Evolutionary conservation across 2,797 vertebrate genomes (phyloP).

Genomic region (Cirrhinus molitorella): DNA sequence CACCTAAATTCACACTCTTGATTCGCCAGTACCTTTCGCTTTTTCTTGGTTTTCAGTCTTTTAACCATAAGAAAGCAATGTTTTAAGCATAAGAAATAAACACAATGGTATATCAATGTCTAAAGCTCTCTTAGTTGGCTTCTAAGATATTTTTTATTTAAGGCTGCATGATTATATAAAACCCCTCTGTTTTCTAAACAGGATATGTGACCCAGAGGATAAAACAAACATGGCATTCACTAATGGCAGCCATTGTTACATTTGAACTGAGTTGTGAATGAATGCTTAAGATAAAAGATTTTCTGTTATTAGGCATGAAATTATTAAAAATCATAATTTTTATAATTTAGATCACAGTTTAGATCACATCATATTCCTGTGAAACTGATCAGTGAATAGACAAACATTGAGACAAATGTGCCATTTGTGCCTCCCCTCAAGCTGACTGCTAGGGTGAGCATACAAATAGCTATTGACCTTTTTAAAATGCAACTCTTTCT

Average conservation of each 20-base stretch:
- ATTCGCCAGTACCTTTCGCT: background rate
- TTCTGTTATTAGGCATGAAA: background rate
- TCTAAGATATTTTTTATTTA: conserved; percentile 1
- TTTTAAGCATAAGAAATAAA: background rate
- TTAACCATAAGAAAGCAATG: background rate
- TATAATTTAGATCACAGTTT: background rate
- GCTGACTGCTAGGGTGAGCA: conserved; percentile 58
- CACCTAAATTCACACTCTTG: background rate
- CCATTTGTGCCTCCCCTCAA: conserved; percentile 40
- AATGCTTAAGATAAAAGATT: background rate
- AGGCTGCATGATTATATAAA: background rate
- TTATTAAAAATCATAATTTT: background rate
- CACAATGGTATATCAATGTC: background rate
- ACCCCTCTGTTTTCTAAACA: background rate
- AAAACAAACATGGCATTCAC: background rate
- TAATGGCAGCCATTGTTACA: background rate
- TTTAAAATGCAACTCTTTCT: conserved; percentile 67
- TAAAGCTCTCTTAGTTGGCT: background rate
- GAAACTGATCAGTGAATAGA: conserved; percentile 28
- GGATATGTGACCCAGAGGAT: background rate
- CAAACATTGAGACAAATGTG: conserved; percentile 4
- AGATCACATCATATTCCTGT: conserved; percentile 5
- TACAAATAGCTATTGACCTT: conserved; percentile 78
- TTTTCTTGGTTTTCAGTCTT: background rate
- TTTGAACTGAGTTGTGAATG: background rate